Percentiles rank a stretch among this genome's conserved stretches.
phyloP scores from a whole-genome alignment of 2,888 invertebrate species.

The Serrognathus titanus region DNA sequence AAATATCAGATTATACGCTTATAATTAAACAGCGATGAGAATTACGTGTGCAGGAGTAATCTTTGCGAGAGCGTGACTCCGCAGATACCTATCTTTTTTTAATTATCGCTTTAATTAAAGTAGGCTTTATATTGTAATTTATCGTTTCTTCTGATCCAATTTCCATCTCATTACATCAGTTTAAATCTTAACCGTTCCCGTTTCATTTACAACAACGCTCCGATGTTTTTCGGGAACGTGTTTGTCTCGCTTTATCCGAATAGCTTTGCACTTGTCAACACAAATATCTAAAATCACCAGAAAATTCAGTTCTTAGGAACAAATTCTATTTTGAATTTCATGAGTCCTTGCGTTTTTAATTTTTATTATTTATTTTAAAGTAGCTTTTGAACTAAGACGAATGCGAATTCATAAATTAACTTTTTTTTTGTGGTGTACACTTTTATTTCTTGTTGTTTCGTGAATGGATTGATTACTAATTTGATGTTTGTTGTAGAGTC shows the following conservation, averaged over 20 bases:
- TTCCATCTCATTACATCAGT: slow-evolving; percentile 48
- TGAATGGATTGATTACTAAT: no score
- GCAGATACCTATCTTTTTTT: slow-evolving; percentile 43
- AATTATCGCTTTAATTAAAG: slow-evolving; percentile 49
- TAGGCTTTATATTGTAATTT: slow-evolving; percentile 46
- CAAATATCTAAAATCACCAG: no score
- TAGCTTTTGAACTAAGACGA: no score
- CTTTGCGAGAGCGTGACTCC: slow-evolving; percentile 26
- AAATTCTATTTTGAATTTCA: no score
- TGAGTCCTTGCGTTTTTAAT: no score
- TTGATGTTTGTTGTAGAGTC: slow-evolving; percentile 38
- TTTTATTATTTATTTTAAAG: no score
- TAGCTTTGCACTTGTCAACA: no score
- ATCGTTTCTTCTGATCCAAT: slow-evolving; percentile 45
- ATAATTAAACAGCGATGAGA: slow-evolving; percentile 33
- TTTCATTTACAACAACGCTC: not conserved
- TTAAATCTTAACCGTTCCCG: slow-evolving; percentile 40
- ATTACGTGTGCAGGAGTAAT: slow-evolving; percentile 28
- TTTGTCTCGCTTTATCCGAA: no score
- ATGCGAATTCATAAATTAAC: no score
- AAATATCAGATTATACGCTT: slow-evolving; percentile 31
- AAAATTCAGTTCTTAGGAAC: no score
- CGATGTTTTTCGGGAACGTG: not conserved
- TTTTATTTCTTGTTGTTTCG: no score
- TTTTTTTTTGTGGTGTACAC: no score